These are phyloP conservation scores for Pheosia gnoma DNA, from an alignment of 2,888 invertebrate genomes.

Conservation along the genomic window DNA sequence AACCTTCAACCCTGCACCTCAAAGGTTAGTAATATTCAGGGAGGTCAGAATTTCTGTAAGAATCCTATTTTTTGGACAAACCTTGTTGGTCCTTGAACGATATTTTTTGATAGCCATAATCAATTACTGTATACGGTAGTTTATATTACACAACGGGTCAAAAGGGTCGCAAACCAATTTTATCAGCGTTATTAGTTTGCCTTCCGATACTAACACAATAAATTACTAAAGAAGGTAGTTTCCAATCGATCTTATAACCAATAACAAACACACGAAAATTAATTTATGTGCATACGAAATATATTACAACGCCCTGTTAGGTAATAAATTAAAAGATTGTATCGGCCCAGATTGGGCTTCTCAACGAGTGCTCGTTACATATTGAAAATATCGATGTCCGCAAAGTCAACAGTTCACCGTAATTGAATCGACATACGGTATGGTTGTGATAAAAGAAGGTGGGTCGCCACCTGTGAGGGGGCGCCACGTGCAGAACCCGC, in stretches of 20 bases:
- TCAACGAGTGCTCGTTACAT: slow-evolving; percentile 35
- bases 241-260: neutral
- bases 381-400: slow-evolving; percentile 59
- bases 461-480: slow-evolving; percentile 48
- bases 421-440: slow-evolving; percentile 71
- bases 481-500: slow-evolving; percentile 52
- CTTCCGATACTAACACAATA: slow-evolving; percentile 2
- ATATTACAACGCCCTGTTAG: slow-evolving; percentile 14
- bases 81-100: too few species aligned
- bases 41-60: too few species aligned
- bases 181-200: neutral
- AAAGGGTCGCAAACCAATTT: slow-evolving; percentile 4
- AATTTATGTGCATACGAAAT: slow-evolving; percentile 24
- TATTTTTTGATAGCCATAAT: too few species aligned
- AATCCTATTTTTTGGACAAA: too few species aligned
- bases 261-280: slow-evolving; percentile 19
- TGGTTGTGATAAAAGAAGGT: slow-evolving; percentile 53
- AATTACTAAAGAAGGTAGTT: slow-evolving; percentile 1
- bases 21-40: too few species aligned
- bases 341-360: slow-evolving; percentile 41
- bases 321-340: slow-evolving; percentile 57
- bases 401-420: slow-evolving; percentile 70
- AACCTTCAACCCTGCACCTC: too few species aligned
- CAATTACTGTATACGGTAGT: too few species aligned
- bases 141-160: neutral